A percentile compares a stretch with the other conserved stretches of the same genome.
Conservation (phyloP, 2,797 vertebrate species). For the Eulemur albifrons region DNA sequence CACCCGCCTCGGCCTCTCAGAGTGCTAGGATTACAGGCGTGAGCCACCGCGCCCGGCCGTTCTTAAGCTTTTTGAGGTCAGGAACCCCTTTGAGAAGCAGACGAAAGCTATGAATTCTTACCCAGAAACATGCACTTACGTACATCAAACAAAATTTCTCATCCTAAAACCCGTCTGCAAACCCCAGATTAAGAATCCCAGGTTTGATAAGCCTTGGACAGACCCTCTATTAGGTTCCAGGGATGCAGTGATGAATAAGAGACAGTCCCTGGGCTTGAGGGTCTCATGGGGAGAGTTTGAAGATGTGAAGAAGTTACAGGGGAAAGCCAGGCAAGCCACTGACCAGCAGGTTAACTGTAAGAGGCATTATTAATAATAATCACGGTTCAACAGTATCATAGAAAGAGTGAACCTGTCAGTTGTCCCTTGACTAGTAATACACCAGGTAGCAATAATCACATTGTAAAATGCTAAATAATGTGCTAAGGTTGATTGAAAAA, state of each 20-base stretch:
- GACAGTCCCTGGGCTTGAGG: not conserved
- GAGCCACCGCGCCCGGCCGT: no score
- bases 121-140: not conserved
- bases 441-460: not conserved
- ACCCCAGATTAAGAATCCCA: not conserved
- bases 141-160: not conserved
- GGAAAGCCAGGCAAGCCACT: not conserved
- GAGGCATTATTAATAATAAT: not conserved
- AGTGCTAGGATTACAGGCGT: no score
- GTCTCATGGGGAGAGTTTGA: not conserved
- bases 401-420: not conserved
- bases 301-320: not conserved
- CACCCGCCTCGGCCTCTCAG: no score
- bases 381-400: not conserved
- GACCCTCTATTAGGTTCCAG: not conserved
- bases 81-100: not conserved
- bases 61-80: slow-evolving; percentile 23
- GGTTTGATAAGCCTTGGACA: not conserved
- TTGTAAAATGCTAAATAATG: not conserved
- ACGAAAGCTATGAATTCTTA: not conserved
- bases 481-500: not conserved
- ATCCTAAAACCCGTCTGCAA: not conserved
- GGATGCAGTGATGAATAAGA: not conserved
- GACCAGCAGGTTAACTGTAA: not conserved
- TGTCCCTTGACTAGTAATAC: not conserved